A percentile compares a stretch with the other conserved stretches of the same genome.
Evolutionary conservation across 2,113 vertebrate species (phyloP).

Genomic region (Eubucco bourcierii): DNA sequence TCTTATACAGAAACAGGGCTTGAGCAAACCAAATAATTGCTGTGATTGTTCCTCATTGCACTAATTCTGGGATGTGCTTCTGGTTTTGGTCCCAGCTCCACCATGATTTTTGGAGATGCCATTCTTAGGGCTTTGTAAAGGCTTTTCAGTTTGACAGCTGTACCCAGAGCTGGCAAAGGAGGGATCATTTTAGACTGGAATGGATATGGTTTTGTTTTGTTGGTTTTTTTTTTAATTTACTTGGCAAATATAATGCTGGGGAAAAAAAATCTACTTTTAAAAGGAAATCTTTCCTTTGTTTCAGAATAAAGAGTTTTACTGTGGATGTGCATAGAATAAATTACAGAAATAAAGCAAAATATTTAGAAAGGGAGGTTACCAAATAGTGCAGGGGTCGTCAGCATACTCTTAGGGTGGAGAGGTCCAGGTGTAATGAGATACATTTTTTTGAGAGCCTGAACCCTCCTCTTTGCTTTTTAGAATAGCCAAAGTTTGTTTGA

Average conservation of each 20-base stretch:
- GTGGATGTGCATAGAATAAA: background rate
- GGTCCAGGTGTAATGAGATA: background rate
- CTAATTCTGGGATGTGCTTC: background rate
- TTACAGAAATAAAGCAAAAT: background rate
- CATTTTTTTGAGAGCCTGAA: background rate
- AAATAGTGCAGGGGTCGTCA: background rate
- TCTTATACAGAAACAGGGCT: background rate
- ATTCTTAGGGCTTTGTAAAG: background rate
- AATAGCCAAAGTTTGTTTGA: background rate
- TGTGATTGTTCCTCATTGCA: background rate
- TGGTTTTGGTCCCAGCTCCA: background rate
- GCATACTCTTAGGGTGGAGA: background rate
- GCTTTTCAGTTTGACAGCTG: slow-evolving; percentile 16
- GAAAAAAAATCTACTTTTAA: background rate
- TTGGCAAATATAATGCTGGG: background rate
- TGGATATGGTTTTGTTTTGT: background rate
- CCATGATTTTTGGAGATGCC: background rate
- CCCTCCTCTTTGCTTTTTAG: background rate
- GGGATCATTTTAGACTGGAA: background rate
- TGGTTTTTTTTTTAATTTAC: background rate
- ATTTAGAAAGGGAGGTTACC: background rate
- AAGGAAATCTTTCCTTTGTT: background rate
- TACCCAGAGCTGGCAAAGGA: background rate
- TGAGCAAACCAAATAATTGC: background rate
- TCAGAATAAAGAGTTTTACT: background rate